phyloP scores from a whole-genome alignment of 2,113 vertebrate species.

The Paramormyrops kingsleyae region DNA sequence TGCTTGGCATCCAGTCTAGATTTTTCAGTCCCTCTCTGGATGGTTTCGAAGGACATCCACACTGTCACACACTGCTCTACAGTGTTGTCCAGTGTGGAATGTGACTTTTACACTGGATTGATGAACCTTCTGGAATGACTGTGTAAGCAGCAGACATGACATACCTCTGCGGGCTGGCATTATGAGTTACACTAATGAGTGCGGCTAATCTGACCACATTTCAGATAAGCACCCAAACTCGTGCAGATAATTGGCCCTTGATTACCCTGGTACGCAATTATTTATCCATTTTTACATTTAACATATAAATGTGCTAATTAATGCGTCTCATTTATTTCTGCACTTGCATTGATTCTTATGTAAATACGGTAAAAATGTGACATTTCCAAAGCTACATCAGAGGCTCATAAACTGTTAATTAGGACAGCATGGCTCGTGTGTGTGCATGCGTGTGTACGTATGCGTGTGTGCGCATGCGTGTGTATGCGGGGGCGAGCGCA shows the following conservation, averaged over 20 bases:
- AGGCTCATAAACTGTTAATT: neutral
- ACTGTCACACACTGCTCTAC: neutral
- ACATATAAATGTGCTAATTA: neutral
- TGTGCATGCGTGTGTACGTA: neutral
- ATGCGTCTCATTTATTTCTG: neutral
- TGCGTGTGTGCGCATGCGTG: neutral
- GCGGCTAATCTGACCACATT: neutral
- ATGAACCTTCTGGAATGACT: neutral
- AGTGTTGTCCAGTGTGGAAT: neutral
- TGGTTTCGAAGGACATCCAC: neutral
- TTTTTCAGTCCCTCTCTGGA: neutral
- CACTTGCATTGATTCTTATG: neutral
- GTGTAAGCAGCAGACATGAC: neutral
- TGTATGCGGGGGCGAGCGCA: neutral
- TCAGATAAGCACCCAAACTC: neutral
- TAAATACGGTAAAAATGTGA: neutral
- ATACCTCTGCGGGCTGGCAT: neutral
- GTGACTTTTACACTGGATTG: neutral
- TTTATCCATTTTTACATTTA: neutral
- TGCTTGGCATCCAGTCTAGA: neutral
- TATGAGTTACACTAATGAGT: neutral
- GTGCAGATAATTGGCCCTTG: neutral
- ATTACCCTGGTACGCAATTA: neutral
- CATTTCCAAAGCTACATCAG: neutral
- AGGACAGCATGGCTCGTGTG: neutral